Conservation (phyloP, 2,113 vertebrate genomes). For the Entelurus aequoreus region DNA sequence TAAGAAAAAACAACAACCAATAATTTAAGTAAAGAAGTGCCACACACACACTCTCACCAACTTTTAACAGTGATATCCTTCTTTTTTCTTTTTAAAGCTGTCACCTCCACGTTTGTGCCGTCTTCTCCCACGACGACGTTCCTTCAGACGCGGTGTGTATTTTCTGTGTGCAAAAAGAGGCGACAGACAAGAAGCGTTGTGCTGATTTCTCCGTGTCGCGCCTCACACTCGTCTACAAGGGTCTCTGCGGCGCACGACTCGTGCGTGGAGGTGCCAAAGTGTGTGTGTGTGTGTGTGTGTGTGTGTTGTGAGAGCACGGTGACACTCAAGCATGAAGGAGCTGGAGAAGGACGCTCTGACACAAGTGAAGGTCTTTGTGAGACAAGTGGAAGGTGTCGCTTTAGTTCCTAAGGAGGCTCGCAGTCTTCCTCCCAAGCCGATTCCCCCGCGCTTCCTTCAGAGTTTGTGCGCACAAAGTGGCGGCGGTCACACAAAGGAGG, state of each 20-base stretch:
- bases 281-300: conserved; percentile 18
- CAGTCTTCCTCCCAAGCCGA: conserved; percentile 11
- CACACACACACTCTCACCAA: conserved; percentile 6
- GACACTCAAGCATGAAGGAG: conserved; percentile 40
- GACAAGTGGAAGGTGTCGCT: conserved; percentile 41
- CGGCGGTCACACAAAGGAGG: conserved; percentile 88
- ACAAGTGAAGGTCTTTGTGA: conserved; percentile 46
- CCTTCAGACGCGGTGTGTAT: conserved; percentile 25
- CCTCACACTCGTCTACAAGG: conserved; percentile 34
- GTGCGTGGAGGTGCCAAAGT: conserved; percentile 7
- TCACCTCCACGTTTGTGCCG: conserved; percentile 28
- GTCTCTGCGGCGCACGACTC: conserved; percentile 29
- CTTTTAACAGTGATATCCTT: conserved; percentile 27
- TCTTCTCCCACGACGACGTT: conserved; percentile 22
- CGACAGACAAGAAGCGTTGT: conserved; percentile 46
- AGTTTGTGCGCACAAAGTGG: conserved; percentile 14
- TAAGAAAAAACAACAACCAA: too few relatives aligned
- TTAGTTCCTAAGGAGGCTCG: conserved; percentile 43
- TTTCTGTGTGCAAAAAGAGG: conserved; percentile 36
- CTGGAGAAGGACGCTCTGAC: conserved; percentile 24
- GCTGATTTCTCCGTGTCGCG: conserved; percentile 29
- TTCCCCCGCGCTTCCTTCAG: conserved; percentile 12
- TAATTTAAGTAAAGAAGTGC: too few relatives aligned
- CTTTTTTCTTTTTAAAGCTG: conserved; percentile 39
- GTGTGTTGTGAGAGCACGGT: conserved; percentile 43